phyloP scores from a whole-genome alignment of 2,797 vertebrate genomes.

The Epinephelus coioides region DNA sequence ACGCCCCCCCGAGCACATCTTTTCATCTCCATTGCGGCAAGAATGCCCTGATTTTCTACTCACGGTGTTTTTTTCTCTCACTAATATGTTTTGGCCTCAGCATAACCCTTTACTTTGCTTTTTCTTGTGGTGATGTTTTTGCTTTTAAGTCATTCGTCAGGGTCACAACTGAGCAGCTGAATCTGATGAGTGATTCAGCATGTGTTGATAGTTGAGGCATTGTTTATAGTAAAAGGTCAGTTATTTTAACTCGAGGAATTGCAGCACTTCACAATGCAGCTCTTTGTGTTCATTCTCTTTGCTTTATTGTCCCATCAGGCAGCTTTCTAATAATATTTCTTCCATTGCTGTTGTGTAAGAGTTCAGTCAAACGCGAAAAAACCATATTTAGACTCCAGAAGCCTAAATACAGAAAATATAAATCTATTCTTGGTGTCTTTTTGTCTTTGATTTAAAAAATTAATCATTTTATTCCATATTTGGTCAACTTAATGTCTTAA shows the following conservation, averaged over 20 bases:
- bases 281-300: constrained; percentile 56
- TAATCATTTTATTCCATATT: neutral
- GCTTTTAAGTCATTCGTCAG: constrained; percentile 25
- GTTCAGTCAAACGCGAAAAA: constrained; percentile 27
- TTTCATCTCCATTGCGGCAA: constrained; percentile 52
- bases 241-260: constrained; percentile 63
- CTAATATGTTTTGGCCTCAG: constrained; percentile 26
- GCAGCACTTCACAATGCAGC: constrained; percentile 50
- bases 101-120: constrained; percentile 35
- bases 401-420: constrained; percentile 2
- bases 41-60: constrained; percentile 27
- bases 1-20: constrained; percentile 33
- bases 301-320: constrained; percentile 34
- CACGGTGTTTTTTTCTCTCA: neutral
- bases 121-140: constrained; percentile 30
- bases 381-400: constrained; percentile 15
- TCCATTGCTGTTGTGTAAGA: constrained; percentile 10
- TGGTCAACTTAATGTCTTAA: neutral
- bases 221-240: constrained; percentile 65
- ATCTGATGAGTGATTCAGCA: constrained; percentile 52
- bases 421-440: neutral
- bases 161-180: constrained; percentile 25
- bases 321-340: constrained; percentile 60
- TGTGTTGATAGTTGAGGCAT: constrained; percentile 59
- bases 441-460: neutral